Evolutionary conservation across 2,888 invertebrate species (phyloP).

Genomic region (Lissonota sp.): DNA sequence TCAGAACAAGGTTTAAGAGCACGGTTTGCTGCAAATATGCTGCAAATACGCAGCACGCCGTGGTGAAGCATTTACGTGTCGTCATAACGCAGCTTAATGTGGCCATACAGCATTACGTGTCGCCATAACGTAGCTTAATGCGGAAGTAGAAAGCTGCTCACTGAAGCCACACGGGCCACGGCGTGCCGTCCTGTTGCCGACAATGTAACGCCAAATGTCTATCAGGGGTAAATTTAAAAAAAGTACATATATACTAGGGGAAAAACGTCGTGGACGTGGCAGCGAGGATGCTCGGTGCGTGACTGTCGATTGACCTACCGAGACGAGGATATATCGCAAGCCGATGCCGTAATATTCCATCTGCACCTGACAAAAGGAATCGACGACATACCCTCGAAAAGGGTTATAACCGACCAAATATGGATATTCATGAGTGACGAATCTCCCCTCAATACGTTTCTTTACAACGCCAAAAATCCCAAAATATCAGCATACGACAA

Average conservation of each 20-base stretch:
- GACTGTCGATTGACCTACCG: constrained; percentile 88
- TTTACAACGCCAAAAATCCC: constrained; percentile 77
- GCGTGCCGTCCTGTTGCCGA: too few relatives aligned
- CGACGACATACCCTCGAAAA: constrained; percentile 85
- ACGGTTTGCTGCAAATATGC: constrained; percentile 83
- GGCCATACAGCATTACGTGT: too few relatives aligned
- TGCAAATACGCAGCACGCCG: too few relatives aligned
- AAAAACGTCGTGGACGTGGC: too few relatives aligned
- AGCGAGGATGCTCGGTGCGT: constrained; percentile 85
- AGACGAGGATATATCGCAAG: constrained; percentile 83
- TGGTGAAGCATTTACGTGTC: too few relatives aligned
- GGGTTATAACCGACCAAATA: constrained; percentile 83
- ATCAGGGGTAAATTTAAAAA: constrained; percentile 57
- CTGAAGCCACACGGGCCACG: too few relatives aligned
- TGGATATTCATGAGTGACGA: constrained; percentile 91
- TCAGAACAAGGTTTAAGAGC: constrained; percentile 86
- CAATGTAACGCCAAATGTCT: too few relatives aligned
- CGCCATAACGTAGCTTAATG: too few relatives aligned
- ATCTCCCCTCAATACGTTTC: constrained; percentile 87
- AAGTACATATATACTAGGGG: too few relatives aligned
- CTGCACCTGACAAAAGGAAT: constrained; percentile 84
- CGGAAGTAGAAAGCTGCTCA: too few relatives aligned
- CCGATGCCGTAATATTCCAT: constrained; percentile 89
- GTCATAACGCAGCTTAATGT: too few relatives aligned
- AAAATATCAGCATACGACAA: constrained; percentile 84